These are phyloP conservation scores for Chiroxiphia lanceolata DNA, from an alignment of 2,797 vertebrate genomes.

Conservation along the genomic window DNA sequence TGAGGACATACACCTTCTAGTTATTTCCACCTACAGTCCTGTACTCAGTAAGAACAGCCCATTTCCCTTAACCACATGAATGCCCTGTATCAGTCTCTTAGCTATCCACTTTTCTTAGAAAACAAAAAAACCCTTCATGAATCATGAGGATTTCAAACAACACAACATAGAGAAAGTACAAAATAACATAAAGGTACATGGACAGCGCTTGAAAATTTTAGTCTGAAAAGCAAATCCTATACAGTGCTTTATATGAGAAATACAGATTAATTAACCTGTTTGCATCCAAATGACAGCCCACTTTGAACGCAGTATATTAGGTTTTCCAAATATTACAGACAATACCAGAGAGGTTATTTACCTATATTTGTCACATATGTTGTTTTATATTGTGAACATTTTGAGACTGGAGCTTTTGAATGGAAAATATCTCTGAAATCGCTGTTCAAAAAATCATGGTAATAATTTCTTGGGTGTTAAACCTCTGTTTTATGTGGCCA, in stretches of 20 bases:
- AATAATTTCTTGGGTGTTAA: neutral
- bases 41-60: neutral
- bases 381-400: neutral
- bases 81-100: neutral
- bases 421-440: neutral
- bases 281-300: neutral
- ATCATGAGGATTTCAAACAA: neutral
- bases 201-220: neutral
- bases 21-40: neutral
- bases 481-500: neutral
- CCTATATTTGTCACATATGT: neutral
- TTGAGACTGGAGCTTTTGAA: neutral
- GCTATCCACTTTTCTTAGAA: neutral
- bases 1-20: neutral
- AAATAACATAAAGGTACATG: neutral
- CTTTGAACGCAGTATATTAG: neutral
- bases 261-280: neutral
- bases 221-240: neutral
- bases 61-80: neutral
- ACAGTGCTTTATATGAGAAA: neutral
- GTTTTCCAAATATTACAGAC: neutral
- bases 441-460: neutral
- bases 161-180: fast-evolving
- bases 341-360: neutral
- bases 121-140: neutral